Evolutionary conservation across 2,888 invertebrate genomes (phyloP).

Genomic region (Lysandra bellargus): DNA sequence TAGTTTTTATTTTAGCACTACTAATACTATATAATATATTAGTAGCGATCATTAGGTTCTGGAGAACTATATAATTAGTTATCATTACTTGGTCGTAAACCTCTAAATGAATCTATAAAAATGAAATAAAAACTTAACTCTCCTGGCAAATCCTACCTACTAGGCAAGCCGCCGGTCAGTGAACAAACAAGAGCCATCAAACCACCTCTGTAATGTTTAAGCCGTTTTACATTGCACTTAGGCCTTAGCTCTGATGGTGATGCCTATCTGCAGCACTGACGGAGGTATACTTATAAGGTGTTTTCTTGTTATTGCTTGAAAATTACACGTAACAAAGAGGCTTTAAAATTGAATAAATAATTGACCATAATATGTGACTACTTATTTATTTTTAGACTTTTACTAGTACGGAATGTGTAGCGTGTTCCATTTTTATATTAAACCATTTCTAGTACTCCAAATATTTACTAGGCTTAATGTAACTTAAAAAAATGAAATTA

Average conservation of each 20-base stretch:
- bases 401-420: neutral
- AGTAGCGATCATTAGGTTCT: neutral
- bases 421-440: too few relatives aligned
- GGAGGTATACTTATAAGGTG: conserved; percentile 3
- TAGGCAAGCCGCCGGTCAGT: neutral
- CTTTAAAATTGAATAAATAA: neutral
- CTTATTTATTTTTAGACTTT: neutral
- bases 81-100: neutral
- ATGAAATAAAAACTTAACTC: neutral
- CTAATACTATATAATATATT: neutral
- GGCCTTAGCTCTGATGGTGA: neutral
- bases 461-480: neutral
- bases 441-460: too few relatives aligned
- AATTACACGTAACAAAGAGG: neutral
- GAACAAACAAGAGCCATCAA: neutral
- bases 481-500: neutral
- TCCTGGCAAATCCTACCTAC: neutral
- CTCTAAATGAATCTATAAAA: neutral
- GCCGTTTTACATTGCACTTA: conserved; percentile 8
- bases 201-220: neutral
- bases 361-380: neutral
- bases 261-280: neutral
- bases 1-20: neutral
- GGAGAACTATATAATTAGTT: neutral
- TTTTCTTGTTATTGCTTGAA: conserved; percentile 15